phyloP scores from a whole-genome alignment of 2,888 invertebrate genomes.

The Oligia fasciuncula region DNA sequence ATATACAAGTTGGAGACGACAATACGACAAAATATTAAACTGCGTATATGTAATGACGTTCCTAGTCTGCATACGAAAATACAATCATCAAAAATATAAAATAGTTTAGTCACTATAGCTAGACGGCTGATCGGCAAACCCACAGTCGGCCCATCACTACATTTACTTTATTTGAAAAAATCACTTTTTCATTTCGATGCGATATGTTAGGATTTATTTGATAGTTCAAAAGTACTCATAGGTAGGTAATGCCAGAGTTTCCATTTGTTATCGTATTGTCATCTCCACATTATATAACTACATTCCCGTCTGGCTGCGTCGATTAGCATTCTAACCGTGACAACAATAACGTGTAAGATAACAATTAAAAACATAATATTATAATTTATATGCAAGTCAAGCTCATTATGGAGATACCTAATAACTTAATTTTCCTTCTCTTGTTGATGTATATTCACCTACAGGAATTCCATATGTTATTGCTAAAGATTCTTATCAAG shows the following conservation, averaged over 20 bases:
- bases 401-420: neutral
- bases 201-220: neutral
- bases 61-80: neutral
- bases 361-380: conserved; percentile 3
- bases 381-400: neutral
- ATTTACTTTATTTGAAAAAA: neutral
- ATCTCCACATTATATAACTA: neutral
- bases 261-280: neutral
- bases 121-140: neutral
- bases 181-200: neutral
- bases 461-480: neutral
- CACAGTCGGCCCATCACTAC: neutral
- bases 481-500: neutral
- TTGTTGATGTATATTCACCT: too few species aligned
- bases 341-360: neutral
- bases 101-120: neutral
- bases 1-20: neutral
- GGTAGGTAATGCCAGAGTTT: too few species aligned
- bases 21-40: neutral
- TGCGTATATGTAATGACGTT: neutral
- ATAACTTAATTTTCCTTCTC: neutral
- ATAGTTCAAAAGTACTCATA: neutral
- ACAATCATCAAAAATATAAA: neutral
- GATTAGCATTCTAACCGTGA: conserved; percentile 24
- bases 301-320: neutral